Base-by-base conservation (phyloP, 35 echinoderm and acorn worm genomes). In the Ophioderma brevispina region DNA sequence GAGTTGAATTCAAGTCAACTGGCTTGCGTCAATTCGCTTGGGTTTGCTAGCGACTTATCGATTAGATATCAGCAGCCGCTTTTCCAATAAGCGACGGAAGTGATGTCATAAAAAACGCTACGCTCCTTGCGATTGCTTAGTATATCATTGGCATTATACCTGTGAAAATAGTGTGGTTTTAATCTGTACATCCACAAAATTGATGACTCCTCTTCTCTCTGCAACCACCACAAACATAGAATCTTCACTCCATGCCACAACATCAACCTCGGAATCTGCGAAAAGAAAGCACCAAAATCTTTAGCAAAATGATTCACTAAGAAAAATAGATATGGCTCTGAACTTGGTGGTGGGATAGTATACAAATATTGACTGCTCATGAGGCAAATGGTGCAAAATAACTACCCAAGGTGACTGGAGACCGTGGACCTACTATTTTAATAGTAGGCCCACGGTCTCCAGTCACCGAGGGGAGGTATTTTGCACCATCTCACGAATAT, bases 231-330 rank as follows among this genome's bases (percentile, higher is more conserved):
- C 75, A 43, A 98, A 98, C 39, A 41, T 84, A 21, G 77, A 55
- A 49, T 92, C 90, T 41, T 92, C 59, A 84, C 89, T 94, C 92
- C 92, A 94, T 28, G 78, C 82, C 13, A 94, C 82, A 0, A 92
- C 81, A 49, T 98, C 96, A 21, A 98, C 84, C 25, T 80, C 75
- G 49, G 96, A 90, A 32, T 95, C 96, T 95, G n/a, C n/a, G 76
- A 17, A 82, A 76, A 39, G 41, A 46, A 17, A 46, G 41, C 17
- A 17, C 41, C 41, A 46, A 46, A 46, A 46, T 46, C 41, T 46
- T 46, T n/a, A n/a, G n/a, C n/a, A n/a, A n/a, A n/a, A n/a, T n/a
- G n/a, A n/a, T n/a, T n/a, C n/a, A n/a, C n/a, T n/a, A n/a, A n/a
- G n/a, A n/a, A n/a, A n/a, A n/a, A n/a, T n/a, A n/a, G n/a, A n/a